A percentile compares a stretch with the other conserved stretches of the same genome.
Conservation (phyloP, 2,888 invertebrate species). For the Oxytorus armatus region DNA sequence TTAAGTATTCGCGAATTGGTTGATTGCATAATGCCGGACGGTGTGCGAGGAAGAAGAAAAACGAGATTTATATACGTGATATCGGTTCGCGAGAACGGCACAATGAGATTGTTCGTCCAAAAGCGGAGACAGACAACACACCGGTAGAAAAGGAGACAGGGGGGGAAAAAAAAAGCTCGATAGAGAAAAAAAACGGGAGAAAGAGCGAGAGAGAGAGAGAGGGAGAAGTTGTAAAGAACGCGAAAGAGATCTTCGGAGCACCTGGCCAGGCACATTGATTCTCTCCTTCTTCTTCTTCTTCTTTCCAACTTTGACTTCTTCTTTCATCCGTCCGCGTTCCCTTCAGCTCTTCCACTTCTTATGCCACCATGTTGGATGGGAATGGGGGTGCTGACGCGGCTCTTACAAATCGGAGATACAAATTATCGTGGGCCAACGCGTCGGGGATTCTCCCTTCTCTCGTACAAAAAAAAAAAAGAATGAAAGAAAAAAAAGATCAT, state of each 20-base stretch:
- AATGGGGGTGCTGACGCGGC: conserved; percentile 31
- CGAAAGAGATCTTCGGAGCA: conserved; percentile 54
- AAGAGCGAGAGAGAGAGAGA: conserved; percentile 38
- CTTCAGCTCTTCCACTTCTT: conserved; percentile 40
- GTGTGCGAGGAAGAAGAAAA: conserved; percentile 16
- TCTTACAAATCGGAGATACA: conserved; percentile 78
- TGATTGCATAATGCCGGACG: conserved; percentile 47
- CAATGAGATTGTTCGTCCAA: conserved; percentile 66
- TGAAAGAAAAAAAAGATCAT: conserved; percentile 31
- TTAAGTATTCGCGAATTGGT: conserved; percentile 45
- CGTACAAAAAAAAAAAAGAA: conserved; percentile 33
- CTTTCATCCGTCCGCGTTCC: conserved; percentile 58
- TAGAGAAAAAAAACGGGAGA: conserved; percentile 16
- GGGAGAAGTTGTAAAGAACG: conserved; percentile 10
- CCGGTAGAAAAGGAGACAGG: conserved; percentile 45
- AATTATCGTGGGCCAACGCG: conserved; percentile 74
- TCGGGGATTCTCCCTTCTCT: conserved; percentile 19
- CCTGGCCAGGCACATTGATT: conserved; percentile 61
- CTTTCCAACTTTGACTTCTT: conserved; percentile 54
- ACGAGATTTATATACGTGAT: conserved; percentile 39
- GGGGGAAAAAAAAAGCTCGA: conserved; percentile 20
- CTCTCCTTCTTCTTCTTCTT: conserved; percentile 51
- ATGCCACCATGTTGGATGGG: conserved; percentile 10
- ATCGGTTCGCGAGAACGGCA: conserved; percentile 34
- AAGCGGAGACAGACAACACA: conserved; percentile 54